Conservation (phyloP, 2,888 invertebrate genomes). For the Coleophora deauratella region DNA sequence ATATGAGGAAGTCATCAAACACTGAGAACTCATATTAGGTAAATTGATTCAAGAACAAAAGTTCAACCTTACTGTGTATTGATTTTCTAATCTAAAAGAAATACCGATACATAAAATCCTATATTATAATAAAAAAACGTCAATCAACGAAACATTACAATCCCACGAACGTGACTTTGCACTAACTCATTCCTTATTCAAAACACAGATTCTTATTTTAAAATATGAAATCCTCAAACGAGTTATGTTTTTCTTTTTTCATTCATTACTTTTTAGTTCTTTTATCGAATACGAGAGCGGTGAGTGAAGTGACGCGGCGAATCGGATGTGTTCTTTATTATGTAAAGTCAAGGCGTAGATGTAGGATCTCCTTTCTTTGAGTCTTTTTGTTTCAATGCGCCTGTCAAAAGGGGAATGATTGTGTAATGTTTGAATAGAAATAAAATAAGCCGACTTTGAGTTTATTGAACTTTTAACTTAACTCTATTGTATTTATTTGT, state of each 20-base stretch:
- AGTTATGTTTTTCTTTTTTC: conserved; percentile 5
- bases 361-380: background rate
- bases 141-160: too few species aligned
- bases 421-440: background rate
- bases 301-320: conserved; percentile 11
- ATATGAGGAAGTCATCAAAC: too few species aligned
- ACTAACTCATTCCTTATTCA: conserved; percentile 49
- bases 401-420: background rate
- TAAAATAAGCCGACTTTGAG: too few species aligned
- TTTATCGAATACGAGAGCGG: conserved; percentile 9
- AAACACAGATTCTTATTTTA: conserved; percentile 55
- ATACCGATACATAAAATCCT: too few species aligned
- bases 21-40: too few species aligned
- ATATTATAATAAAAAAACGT: too few species aligned
- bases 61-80: too few species aligned
- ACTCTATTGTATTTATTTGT: too few species aligned
- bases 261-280: conserved; percentile 1
- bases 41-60: too few species aligned
- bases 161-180: conserved; percentile 48
- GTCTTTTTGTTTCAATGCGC: too few species aligned
- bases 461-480: too few species aligned
- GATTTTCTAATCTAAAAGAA: too few species aligned
- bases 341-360: conserved; percentile 4
- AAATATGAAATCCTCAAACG: conserved; percentile 44
- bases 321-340: conserved; percentile 5